Evolutionary conservation across 2,888 invertebrate genomes (phyloP).

Genomic region (Platycnemis pennipes): DNA sequence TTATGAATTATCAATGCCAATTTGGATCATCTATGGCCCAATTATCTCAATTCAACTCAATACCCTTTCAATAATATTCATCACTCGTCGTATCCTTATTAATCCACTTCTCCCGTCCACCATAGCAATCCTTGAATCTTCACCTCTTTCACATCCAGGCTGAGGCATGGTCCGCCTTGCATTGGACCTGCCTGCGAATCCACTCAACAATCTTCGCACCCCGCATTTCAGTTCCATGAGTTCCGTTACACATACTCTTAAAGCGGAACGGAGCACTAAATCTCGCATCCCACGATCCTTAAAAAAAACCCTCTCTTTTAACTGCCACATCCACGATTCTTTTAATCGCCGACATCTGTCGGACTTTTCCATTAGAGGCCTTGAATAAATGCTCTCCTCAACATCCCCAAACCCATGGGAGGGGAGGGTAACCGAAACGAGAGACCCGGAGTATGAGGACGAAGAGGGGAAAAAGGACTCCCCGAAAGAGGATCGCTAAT

Average conservation of each 20-base stretch:
- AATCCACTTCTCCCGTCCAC: too few relatives aligned
- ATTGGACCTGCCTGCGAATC: too few relatives aligned
- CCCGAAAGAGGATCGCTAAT: constrained; percentile 14
- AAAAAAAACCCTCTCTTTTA: neutral
- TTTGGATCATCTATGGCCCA: too few relatives aligned
- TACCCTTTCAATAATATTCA: too few relatives aligned
- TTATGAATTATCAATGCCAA: too few relatives aligned
- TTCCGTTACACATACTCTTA: neutral
- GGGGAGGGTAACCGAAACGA: neutral
- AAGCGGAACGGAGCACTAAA: constrained; percentile 44
- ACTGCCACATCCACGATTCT: constrained; percentile 54
- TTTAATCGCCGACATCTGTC: constrained; percentile 66
- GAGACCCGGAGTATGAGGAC: neutral
- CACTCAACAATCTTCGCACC: neutral
- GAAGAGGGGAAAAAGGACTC: constrained; percentile 31
- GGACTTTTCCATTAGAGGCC: constrained; percentile 59
- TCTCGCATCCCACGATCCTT: neutral
- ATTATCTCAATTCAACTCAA: too few relatives aligned
- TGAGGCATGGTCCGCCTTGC: too few relatives aligned
- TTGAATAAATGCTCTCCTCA: constrained; percentile 53
- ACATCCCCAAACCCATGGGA: neutral
- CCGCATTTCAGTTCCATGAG: constrained; percentile 10
- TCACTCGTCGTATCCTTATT: too few relatives aligned
- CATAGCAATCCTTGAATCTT: too few relatives aligned
- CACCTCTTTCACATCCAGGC: too few relatives aligned